phyloP scores from a whole-genome alignment of 23 tunicate genomes.

The Trididemnum nubilum region DNA sequence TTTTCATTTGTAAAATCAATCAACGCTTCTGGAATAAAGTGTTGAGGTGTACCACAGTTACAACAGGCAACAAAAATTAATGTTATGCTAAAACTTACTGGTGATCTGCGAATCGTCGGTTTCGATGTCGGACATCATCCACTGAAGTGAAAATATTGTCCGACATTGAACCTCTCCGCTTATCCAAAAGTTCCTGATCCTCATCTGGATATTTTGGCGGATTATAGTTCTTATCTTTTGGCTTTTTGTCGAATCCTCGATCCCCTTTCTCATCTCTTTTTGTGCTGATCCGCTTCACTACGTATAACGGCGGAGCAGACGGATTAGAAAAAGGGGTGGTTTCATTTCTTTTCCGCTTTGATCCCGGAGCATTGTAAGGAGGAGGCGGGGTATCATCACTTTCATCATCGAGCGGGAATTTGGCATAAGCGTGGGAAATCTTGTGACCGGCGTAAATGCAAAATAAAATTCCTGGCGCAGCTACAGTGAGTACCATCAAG shows the following conservation, averaged over 20 bases:
- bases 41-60: too few relatives aligned
- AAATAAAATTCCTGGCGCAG: conserved; percentile 81
- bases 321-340: conserved; percentile 25
- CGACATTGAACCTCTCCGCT: conserved; percentile 21
- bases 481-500: conserved; percentile 81
- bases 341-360: conserved; percentile 30
- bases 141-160: neutral
- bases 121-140: conserved; percentile 36
- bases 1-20: too few relatives aligned
- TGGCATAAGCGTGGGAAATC: conserved; percentile 84
- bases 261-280: conserved; percentile 11
- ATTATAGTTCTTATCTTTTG: neutral
- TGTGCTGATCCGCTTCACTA: conserved; percentile 42
- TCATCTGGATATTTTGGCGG: conserved; percentile 38
- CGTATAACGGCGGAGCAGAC: conserved; percentile 56
- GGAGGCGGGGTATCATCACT: conserved; percentile 14
- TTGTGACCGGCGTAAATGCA: conserved; percentile 76
- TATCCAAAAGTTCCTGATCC: conserved; percentile 52
- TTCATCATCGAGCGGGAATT: conserved; percentile 59
- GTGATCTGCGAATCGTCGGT: neutral
- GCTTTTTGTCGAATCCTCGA: neutral
- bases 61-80: too few relatives aligned
- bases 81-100: neutral
- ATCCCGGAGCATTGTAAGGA: conserved; percentile 39
- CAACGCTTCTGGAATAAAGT: too few relatives aligned